Conservation (phyloP, 2,113 vertebrate species). For the Apistogramma diplotaenia region DNA sequence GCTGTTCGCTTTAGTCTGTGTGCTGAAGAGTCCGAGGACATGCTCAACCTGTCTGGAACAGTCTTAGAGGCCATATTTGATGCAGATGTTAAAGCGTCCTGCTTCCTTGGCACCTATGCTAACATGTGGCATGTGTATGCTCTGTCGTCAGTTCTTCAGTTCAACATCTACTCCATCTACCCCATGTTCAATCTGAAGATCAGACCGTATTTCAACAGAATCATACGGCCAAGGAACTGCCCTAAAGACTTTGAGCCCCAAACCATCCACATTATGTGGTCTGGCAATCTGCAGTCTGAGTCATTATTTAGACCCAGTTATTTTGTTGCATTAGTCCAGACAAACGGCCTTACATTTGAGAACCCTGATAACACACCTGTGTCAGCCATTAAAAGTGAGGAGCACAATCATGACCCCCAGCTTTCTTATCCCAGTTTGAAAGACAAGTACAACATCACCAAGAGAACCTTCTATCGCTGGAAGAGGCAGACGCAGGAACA, state of each 20-base stretch:
- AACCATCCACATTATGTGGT: slow-evolving; percentile 95
- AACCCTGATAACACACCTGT: slow-evolving; percentile 42
- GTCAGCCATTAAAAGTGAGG: slow-evolving; percentile 74
- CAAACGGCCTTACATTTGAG: slow-evolving; percentile 70
- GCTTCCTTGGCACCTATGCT: slow-evolving; percentile 89
- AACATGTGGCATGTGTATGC: slow-evolving; percentile 98
- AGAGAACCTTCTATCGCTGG: slow-evolving; percentile 95
- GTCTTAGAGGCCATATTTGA: slow-evolving; percentile 95
- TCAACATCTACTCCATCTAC: slow-evolving; percentile 94
- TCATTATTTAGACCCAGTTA: slow-evolving; percentile 85
- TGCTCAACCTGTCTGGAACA: slow-evolving; percentile 85
- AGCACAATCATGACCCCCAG: slow-evolving; percentile 78
- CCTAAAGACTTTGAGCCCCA: slow-evolving; percentile 62
- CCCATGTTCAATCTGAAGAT: slow-evolving; percentile 96
- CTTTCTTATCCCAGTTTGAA: slow-evolving; percentile 85
- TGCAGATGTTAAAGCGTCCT: slow-evolving; percentile 92
- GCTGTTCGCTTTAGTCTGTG: slow-evolving; percentile 92
- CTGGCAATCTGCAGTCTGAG: slow-evolving; percentile 81
- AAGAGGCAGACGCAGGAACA: slow-evolving; percentile 89
- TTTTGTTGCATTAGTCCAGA: slow-evolving; percentile 86
- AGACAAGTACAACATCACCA: slow-evolving; percentile 88
- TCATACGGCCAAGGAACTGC: slow-evolving; percentile 85
- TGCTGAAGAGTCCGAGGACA: slow-evolving; percentile 88
- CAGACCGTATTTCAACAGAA: slow-evolving; percentile 90
- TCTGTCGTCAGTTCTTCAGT: slow-evolving; percentile 86